Percentiles rank a stretch among this genome's conserved stretches.
Conservation (phyloP, 2,888 invertebrate genomes). For the Pachydiplax longipennis region DNA sequence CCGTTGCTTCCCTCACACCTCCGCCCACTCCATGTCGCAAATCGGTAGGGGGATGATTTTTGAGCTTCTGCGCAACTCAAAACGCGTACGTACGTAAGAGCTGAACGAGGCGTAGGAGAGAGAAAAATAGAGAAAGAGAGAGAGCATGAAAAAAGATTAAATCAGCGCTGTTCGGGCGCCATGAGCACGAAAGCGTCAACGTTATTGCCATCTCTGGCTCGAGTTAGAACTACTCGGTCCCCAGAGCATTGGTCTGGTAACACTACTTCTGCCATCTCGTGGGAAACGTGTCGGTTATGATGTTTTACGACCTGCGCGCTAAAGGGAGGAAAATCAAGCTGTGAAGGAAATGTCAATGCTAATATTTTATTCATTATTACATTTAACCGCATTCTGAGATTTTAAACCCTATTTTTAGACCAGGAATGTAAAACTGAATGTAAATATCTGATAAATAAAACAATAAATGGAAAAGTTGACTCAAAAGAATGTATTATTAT, state of each 20-base stretch:
- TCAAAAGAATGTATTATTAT: no score
- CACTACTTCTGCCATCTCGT: slow-evolving; percentile 1
- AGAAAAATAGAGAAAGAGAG: neutral
- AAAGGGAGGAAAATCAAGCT: neutral
- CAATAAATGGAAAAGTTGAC: no score
- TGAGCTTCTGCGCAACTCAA: slow-evolving; percentile 45
- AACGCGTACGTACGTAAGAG: slow-evolving; percentile 41
- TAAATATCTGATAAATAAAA: no score
- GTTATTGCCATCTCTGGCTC: slow-evolving; percentile 30
- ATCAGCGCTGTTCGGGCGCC: slow-evolving; percentile 13
- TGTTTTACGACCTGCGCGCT: neutral
- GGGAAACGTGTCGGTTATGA: neutral
- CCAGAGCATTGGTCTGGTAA: neutral
- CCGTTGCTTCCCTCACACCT: neutral
- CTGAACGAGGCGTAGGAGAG: slow-evolving; percentile 1
- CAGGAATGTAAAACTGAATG: no score
- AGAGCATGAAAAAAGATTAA: slow-evolving; percentile 18
- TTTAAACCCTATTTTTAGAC: neutral
- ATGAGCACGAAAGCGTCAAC: slow-evolving; percentile 17
- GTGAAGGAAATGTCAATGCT: neutral
- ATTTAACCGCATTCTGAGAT: neutral
- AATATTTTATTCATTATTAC: neutral
- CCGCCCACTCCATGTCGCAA: neutral
- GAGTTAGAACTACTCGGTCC: slow-evolving; percentile 8
- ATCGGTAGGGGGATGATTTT: slow-evolving; percentile 31